Evolutionary conservation across 1,140 invertebrate species (phyloP).

Genomic region (Muscidifurax raptorellus): DNA sequence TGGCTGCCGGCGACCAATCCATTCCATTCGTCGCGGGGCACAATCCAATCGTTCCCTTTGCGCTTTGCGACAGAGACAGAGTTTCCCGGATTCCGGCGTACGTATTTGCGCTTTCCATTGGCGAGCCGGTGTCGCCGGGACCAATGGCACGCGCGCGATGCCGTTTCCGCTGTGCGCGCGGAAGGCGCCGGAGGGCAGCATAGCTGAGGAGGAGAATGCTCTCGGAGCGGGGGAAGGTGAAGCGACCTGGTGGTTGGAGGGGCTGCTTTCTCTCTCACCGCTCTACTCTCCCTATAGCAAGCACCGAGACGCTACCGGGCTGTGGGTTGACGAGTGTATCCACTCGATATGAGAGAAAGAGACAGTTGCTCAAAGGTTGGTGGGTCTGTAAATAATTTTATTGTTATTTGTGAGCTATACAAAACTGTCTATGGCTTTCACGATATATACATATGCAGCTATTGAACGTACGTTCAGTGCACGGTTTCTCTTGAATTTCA

Average conservation of each 20-base stretch:
- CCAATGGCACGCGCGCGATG: conserved; percentile 69
- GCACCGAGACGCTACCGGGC: neutral
- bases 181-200: conserved; percentile 47
- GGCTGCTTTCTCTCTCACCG: neutral
- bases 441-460: neutral
- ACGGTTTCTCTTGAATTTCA: neutral
- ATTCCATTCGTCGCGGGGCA: neutral
- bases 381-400: too few species aligned
- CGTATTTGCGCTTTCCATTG: conserved; percentile 70
- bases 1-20: conserved; percentile 41
- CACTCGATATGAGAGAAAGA: neutral
- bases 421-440: too few species aligned
- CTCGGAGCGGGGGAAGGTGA: neutral
- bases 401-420: too few species aligned
- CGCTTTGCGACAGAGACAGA: conserved; percentile 19
- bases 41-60: conserved; percentile 43
- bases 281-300: neutral
- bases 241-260: conserved; percentile 48
- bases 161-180: conserved; percentile 61
- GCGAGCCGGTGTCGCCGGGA: conserved; percentile 66
- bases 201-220: neutral
- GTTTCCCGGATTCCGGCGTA: conserved; percentile 64
- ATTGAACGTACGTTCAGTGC: too few species aligned
- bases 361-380: neutral
- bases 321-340: neutral